Evolutionary conservation across 2,797 vertebrate genomes (phyloP), one percentile per base, ranked within the genome.

Genomic region (Centroberyx gerrardi): DNA sequence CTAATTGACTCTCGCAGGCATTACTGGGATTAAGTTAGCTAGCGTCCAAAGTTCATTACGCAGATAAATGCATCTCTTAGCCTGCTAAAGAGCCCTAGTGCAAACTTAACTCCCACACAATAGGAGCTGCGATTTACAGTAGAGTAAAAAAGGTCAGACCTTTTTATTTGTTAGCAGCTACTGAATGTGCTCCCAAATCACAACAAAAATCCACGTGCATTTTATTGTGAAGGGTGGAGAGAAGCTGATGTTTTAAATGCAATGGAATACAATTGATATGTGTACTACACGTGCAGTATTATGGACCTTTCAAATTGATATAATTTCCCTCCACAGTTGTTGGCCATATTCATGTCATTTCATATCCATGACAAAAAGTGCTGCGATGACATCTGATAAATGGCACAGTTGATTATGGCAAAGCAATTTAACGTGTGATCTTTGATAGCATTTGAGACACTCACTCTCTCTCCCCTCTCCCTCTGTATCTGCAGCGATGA

Each of bases 1-100:
- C 95, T 96, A 96, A 96, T 95, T 95, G 94, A 96, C 95, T 95
- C 95, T 94, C 94, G 92, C 94, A 95, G 94, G 94, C 95, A 95
- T 95, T 96, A 95, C 94, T 81, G 92, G 94, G 94, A 96, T 96
- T 95, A 94, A 94, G 95, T 96, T 96, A 95, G 92, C 92, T 74
- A 88, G 89, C 88, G 90, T 93, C 93, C 91, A 96, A 96, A 96
- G 95, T 96, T 96, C 95, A 96, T 96, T 96, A 96, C 87, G 76
- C 89, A 93, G 95, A 96, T 94, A 94, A 95, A 95, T 96, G 94
- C 93, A 92, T 96, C 93, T 93, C 90, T 94, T 94, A 93, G 90
- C 83, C 85, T 66, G 90, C 94, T 94, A 94, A 95, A 93, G 88
- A 95, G 93, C 92, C 86, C 66, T 52, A 46, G 66, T 78, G 87